Evolutionary conservation across 2,888 invertebrate genomes (phyloP).

Genomic region (Arrhopalites spinosus): DNA sequence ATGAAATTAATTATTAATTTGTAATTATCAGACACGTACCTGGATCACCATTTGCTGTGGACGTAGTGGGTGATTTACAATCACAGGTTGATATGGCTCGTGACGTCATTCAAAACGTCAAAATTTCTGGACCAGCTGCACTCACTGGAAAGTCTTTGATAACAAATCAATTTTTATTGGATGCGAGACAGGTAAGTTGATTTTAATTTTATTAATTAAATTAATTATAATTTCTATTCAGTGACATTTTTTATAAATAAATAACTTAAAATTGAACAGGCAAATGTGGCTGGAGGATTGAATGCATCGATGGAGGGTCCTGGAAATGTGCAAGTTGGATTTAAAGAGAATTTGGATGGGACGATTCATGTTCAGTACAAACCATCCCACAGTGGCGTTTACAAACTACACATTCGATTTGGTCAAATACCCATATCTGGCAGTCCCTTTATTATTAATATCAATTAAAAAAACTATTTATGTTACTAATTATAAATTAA

Average conservation of each 20-base stretch:
- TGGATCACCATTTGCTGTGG: constrained; percentile 51
- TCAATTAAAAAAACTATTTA: constrained; percentile 41
- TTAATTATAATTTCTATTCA: too few species aligned
- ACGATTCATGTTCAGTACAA: constrained; percentile 48
- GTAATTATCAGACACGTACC: constrained; percentile 45
- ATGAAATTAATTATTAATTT: too few species aligned
- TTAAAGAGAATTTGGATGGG: constrained; percentile 49
- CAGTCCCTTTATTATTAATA: constrained; percentile 50
- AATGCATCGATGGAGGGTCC: constrained; percentile 56
- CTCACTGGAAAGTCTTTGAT: constrained; percentile 49
- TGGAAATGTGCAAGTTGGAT: constrained; percentile 54
- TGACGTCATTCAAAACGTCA: constrained; percentile 49
- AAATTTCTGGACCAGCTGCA: constrained; percentile 48
- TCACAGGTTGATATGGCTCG: constrained; percentile 37
- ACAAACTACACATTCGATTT: constrained; percentile 54
- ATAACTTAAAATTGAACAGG: too few species aligned
- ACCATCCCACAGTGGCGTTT: constrained; percentile 51
- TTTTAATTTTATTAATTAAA: too few species aligned
- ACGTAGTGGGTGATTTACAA: constrained; percentile 48
- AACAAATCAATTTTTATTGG: constrained; percentile 54
- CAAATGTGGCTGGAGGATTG: constrained; percentile 52
- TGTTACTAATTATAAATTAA: background rate
- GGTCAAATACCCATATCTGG: constrained; percentile 52
- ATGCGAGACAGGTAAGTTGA: too few species aligned
- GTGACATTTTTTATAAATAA: too few species aligned